phyloP scores from a whole-genome alignment of 2,113 vertebrate genomes.

The Paramormyrops kingsleyae region DNA sequence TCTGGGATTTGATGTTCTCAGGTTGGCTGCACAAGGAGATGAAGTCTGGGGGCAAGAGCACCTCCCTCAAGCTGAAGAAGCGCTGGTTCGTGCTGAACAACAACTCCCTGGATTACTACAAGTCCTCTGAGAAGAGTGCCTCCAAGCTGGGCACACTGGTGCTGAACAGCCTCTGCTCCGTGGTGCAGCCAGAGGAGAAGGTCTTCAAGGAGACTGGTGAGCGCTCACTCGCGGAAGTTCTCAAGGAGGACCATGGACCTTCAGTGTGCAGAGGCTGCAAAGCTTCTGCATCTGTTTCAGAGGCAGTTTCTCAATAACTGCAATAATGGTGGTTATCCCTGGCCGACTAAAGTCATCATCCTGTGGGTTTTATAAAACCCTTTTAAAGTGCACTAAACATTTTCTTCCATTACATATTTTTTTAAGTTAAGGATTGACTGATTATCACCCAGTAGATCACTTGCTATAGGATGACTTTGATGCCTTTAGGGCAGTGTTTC shows the following conservation, averaged over 20 bases:
- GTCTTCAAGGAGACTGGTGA: slow-evolving; percentile 81
- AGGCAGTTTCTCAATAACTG: neutral
- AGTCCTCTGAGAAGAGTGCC: slow-evolving; percentile 74
- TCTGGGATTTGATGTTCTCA: slow-evolving; percentile 34
- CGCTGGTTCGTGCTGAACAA: slow-evolving; percentile 87
- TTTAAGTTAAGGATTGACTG: neutral
- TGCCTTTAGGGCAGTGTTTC: neutral
- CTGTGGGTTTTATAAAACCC: neutral
- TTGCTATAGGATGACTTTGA: neutral
- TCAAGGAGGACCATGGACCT: neutral
- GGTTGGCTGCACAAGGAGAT: slow-evolving; percentile 90
- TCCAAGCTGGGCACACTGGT: slow-evolving; percentile 85
- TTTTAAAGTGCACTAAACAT: neutral
- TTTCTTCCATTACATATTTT: neutral
- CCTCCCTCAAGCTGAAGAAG: slow-evolving; percentile 83
- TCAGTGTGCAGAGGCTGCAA: neutral
- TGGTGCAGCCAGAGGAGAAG: slow-evolving; percentile 79
- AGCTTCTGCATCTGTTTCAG: neutral
- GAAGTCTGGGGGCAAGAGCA: slow-evolving; percentile 75
- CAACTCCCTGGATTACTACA: slow-evolving; percentile 84
- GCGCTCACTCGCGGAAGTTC: neutral
- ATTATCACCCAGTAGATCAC: neutral
- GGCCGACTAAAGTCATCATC: neutral
- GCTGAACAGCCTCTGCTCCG: slow-evolving; percentile 82
- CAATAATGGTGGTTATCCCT: neutral